phyloP scores from a whole-genome alignment of 2,888 invertebrate genomes.

The Euproctis similis region DNA sequence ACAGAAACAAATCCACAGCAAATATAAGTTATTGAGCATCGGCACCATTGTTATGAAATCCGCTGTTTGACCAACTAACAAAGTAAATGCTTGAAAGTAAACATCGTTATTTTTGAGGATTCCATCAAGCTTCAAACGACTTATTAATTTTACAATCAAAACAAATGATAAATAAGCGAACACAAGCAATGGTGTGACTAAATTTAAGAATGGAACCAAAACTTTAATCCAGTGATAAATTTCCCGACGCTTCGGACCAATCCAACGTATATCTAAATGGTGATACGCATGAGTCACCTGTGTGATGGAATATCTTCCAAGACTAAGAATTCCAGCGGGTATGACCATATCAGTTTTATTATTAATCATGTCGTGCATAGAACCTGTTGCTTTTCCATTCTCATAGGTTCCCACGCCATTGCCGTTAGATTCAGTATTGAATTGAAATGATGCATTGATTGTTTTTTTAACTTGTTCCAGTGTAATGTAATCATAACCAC shows the following conservation, averaged over 20 bases:
- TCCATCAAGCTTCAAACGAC: constrained; percentile 13
- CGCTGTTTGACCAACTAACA: constrained; percentile 42
- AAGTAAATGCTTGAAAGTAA: constrained; percentile 28
- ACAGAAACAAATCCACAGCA: constrained; percentile 51
- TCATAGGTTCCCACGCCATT: constrained; percentile 23
- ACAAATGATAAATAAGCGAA: constrained; percentile 25
- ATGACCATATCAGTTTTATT: constrained; percentile 36
- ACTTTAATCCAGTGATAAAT: constrained; percentile 37
- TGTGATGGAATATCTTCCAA: constrained; percentile 24
- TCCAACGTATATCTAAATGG: constrained; percentile 32
- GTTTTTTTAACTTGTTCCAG: constrained; percentile 24
- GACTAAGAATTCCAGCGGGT: constrained; percentile 30
- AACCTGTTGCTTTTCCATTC: constrained; percentile 28
- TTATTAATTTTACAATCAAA: constrained; percentile 16
- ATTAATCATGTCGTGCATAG: constrained; percentile 31
- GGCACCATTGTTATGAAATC: constrained; percentile 32
- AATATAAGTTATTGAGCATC: constrained; percentile 33
- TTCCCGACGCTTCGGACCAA: constrained; percentile 35
- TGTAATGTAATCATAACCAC: constrained; percentile 35
- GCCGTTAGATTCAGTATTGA: not conserved
- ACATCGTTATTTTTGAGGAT: constrained; percentile 9
- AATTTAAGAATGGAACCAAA: constrained; percentile 34
- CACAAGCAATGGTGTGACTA: constrained; percentile 27
- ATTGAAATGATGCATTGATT: constrained; percentile 33
- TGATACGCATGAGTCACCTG: constrained; percentile 31